Evolutionary conservation across 2,797 vertebrate species (phyloP).

Genomic region (Tangara arthus): DNA sequence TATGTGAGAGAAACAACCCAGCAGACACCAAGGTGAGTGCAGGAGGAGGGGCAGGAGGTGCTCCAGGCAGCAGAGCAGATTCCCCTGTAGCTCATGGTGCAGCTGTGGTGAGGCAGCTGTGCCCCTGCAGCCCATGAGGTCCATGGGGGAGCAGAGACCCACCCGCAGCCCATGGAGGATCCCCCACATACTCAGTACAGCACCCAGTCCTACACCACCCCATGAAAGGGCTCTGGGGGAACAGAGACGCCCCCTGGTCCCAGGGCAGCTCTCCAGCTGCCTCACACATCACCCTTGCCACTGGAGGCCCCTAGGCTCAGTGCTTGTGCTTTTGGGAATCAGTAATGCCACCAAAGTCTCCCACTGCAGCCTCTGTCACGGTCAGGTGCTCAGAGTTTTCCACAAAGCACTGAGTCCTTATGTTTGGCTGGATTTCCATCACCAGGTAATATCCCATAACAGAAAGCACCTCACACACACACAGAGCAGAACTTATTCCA

Average conservation of each 20-base stretch:
- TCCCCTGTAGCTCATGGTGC: background rate
- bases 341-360: background rate
- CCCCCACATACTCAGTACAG: fast-evolving
- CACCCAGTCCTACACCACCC: background rate
- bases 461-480: background rate
- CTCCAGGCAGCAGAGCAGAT: background rate
- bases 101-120: background rate
- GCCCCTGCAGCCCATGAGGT: background rate
- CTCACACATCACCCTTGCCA: background rate
- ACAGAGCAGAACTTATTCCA: background rate
- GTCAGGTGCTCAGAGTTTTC: background rate
- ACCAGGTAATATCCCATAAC: background rate
- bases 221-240: background rate
- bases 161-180: background rate
- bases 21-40: background rate
- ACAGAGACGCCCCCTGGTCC: fast-evolving
- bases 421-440: background rate
- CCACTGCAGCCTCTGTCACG: fast-evolving
- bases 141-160: too few relatives aligned
- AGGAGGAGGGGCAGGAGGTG: background rate
- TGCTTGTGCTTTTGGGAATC: fast-evolving
- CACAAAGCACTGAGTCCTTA: background rate
- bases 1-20: background rate
- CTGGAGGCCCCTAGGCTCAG: background rate
- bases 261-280: background rate